These are phyloP conservation scores for Watsonalla cultraria DNA, from an alignment of 2,888 invertebrate genomes.

Conservation along the genomic window DNA sequence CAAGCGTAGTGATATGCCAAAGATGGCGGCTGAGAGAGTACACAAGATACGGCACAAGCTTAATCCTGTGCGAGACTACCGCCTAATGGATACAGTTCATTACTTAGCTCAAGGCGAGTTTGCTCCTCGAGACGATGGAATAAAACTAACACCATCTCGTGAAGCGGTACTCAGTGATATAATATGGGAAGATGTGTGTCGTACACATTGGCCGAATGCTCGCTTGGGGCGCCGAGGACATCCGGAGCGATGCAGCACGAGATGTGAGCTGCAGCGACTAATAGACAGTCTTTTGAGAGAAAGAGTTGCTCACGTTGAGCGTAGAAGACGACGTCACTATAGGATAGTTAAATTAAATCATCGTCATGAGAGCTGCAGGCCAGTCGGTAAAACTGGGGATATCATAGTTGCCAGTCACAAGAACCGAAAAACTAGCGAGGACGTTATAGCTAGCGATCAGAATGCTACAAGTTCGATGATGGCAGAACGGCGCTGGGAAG, in stretches of 20 bases:
- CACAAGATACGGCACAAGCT: conserved; percentile 69
- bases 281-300: conserved; percentile 66
- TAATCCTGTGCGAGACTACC: conserved; percentile 68
- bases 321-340: conserved; percentile 65
- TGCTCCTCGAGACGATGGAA: conserved; percentile 70
- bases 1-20: conserved; percentile 57
- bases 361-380: conserved; percentile 59
- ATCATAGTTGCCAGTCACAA: conserved; percentile 72
- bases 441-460: conserved; percentile 41
- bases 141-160: conserved; percentile 66
- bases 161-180: conserved; percentile 73
- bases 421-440: conserved; percentile 46
- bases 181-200: conserved; percentile 72
- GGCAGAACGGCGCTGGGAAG: conserved; percentile 35
- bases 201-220: conserved; percentile 70
- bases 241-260: conserved; percentile 50
- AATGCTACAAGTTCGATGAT: conserved; percentile 40
- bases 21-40: conserved; percentile 63
- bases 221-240: conserved; percentile 58
- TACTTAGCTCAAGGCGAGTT: conserved; percentile 73
- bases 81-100: conserved; percentile 72
- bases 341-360: conserved; percentile 68
- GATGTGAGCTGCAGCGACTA: conserved; percentile 61
- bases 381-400: conserved; percentile 68
- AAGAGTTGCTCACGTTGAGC: conserved; percentile 65